Conservation (phyloP, 2,113 vertebrate species). For the Macquaria ambigua region DNA sequence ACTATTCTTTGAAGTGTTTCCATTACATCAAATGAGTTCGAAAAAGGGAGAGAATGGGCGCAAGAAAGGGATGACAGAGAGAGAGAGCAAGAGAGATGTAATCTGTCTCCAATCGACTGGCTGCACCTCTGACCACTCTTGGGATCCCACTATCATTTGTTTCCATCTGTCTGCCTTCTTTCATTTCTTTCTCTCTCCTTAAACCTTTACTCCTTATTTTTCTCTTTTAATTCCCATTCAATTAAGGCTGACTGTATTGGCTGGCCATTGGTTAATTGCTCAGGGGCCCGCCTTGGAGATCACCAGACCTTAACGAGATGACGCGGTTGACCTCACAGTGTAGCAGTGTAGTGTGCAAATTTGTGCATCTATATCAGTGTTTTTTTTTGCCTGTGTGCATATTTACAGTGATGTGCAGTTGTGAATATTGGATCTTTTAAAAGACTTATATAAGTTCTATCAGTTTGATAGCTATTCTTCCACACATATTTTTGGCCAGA, state of each 20-base stretch:
- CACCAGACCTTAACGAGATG: constrained; percentile 52
- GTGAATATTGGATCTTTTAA: constrained; percentile 11
- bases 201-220: constrained; percentile 64
- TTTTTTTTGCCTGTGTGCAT: background rate
- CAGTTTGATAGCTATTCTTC: background rate
- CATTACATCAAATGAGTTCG: constrained; percentile 72
- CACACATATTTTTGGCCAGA: background rate
- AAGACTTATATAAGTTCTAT: background rate
- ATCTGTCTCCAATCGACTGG: constrained; percentile 83
- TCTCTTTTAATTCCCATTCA: constrained; percentile 79
- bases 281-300: constrained; percentile 57
- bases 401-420: background rate
- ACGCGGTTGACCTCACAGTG: background rate
- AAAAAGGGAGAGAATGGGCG: constrained; percentile 34
- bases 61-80: constrained; percentile 38
- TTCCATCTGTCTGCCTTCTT: constrained; percentile 79
- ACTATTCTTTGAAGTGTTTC: constrained; percentile 63
- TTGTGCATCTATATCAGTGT: background rate
- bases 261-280: constrained; percentile 79
- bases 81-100: constrained; percentile 69
- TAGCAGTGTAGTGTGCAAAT: constrained; percentile 4
- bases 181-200: constrained; percentile 55
- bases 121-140: constrained; percentile 79
- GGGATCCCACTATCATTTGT: constrained; percentile 82
- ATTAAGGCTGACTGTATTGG: constrained; percentile 78